Evolutionary conservation across 1,140 invertebrate genomes (phyloP), one percentile per base, ranked within the genome.

Genomic region (Brachionus paranguensis): DNA sequence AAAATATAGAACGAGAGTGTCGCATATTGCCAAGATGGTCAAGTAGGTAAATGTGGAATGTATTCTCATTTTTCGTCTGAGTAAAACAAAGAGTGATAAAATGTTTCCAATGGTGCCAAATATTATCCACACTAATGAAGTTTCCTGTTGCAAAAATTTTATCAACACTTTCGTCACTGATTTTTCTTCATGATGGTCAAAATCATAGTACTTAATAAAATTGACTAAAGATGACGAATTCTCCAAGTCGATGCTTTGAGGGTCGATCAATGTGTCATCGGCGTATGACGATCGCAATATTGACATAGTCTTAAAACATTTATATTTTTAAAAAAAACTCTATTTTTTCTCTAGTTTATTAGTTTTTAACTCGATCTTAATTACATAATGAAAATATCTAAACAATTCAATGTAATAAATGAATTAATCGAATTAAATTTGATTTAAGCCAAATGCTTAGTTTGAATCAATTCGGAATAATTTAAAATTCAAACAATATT

Each of bases 1-100:
- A 55, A 83, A 68, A 12, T 83, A 83, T 72, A 83, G 45, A 72
- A 83, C 81, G 8, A 83, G 17, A 8, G 68, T 68, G 45, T 83
- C 81, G 37, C 60, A 68, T 27, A 83, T 45, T 24, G 60, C 47
- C 41, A 83, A 37, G 10, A 83, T 55, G 27, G 68, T 70, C 29
- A 83, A n/a, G 27, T 83, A 83, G 6, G 60, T 68, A 72, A 68
- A 83, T 20, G 60, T 68, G 60, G 60, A 68, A 83, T 83, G 81
- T 70, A 68, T 43, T 83, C 60, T 1, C 81, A 83, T 83, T 72
- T 72, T 53, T 8, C n/a, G 78, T 68, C 78, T 81, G 2, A 83
- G 7, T 20, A 83, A 33, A 47, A 68, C 81, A 33, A 83, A 50
- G 7, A 83, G 43, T 12, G 81, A 83, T 20, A 83, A 14, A 43